Evolutionary conservation across 2,113 vertebrate species (phyloP).

Genomic region (Nicator chloris): DNA sequence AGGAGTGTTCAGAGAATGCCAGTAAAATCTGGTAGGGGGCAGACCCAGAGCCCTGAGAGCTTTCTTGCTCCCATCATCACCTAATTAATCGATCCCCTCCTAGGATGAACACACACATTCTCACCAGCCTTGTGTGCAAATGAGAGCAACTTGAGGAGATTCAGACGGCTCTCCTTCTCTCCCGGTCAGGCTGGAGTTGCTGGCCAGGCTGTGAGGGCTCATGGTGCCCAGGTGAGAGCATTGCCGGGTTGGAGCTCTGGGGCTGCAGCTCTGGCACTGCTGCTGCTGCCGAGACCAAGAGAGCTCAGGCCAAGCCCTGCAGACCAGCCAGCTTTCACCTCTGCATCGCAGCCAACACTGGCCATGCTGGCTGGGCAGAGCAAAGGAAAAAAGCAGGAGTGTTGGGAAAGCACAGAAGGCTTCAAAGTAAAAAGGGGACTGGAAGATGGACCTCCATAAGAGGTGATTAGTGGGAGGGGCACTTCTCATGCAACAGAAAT

Average conservation of each 20-base stretch:
- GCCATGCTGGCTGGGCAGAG: neutral
- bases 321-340: neutral
- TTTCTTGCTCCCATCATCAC: neutral
- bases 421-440: neutral
- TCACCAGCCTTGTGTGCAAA: neutral
- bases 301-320: neutral
- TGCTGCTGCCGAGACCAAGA: rapidly evolving
- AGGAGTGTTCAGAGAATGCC: conserved; percentile 3
- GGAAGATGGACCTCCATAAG: neutral
- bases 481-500: neutral
- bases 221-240: neutral
- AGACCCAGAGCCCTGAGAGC: neutral
- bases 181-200: neutral
- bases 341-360: rapidly evolving
- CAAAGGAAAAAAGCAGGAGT: neutral
- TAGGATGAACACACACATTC: neutral
- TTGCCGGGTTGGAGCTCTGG: neutral
- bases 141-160: neutral
- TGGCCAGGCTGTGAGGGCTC: neutral
- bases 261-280: neutral
- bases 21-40: neutral
- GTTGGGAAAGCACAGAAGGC: neutral
- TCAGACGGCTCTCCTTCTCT: neutral
- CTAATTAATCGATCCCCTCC: neutral
- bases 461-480: neutral